Percentiles rank a stretch among this genome's conserved stretches.
Conservation (phyloP, 2,888 invertebrate species). For the Sphecodes monilicornis region DNA sequence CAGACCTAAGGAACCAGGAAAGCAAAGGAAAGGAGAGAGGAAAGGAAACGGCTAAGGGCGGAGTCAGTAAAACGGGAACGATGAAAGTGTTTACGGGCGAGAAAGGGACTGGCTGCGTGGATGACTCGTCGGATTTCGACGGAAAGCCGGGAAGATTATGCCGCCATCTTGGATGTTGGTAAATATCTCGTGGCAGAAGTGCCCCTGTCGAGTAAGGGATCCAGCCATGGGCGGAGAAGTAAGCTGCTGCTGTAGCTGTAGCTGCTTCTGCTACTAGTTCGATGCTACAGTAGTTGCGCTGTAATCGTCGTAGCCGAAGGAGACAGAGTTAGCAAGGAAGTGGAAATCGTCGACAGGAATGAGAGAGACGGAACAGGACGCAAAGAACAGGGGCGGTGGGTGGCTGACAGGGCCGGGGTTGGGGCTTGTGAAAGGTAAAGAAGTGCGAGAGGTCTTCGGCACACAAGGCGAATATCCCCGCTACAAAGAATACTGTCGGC, state of each 20-base stretch:
- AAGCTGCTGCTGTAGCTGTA: slow-evolving; percentile 49
- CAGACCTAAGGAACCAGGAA: not conserved
- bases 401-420: slow-evolving; percentile 56
- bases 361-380: not conserved
- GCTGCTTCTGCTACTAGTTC: slow-evolving; percentile 46
- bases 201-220: slow-evolving; percentile 69
- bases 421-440: slow-evolving; percentile 69
- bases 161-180: slow-evolving; percentile 84
- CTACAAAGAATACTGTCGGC: slow-evolving; percentile 84
- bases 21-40: not conserved
- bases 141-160: slow-evolving; percentile 81
- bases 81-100: slow-evolving; percentile 69
- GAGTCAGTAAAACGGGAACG: slow-evolving; percentile 54
- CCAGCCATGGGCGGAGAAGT: slow-evolving; percentile 68
- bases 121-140: slow-evolving; percentile 78
- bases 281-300: slow-evolving; percentile 34
- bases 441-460: slow-evolving; percentile 80
- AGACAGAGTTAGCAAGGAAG: slow-evolving; percentile 31
- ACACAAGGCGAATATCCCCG: slow-evolving; percentile 78
- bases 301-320: slow-evolving; percentile 51
- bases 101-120: slow-evolving; percentile 66
- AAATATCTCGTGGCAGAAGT: slow-evolving; percentile 82
- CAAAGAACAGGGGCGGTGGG: slow-evolving; percentile 23
- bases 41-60: slow-evolving; percentile 34
- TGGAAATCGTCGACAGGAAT: slow-evolving; percentile 24